A percentile compares a stretch with the other conserved stretches of the same genome.
Conservation (phyloP, 2,888 invertebrate species). For the Pediacus dermestoides region DNA sequence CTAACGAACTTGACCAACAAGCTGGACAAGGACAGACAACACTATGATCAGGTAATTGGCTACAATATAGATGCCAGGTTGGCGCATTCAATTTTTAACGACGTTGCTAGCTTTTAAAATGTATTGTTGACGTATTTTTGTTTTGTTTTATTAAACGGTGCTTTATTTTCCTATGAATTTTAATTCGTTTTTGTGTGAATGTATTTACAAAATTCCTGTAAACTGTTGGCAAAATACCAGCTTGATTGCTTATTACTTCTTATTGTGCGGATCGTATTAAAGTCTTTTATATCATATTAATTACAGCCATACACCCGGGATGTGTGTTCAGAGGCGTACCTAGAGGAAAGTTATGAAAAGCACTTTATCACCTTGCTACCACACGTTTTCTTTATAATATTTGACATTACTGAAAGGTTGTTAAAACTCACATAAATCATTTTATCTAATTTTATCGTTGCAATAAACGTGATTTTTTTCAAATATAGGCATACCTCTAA, state of each 20-base stretch:
- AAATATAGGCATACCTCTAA: too few relatives aligned
- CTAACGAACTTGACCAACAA: conserved; percentile 19
- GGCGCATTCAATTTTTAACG: conserved; percentile 27
- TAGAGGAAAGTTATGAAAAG: too few relatives aligned
- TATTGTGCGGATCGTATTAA: conserved; percentile 10
- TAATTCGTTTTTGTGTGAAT: conserved; percentile 5
- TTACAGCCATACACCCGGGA: conserved; percentile 9
- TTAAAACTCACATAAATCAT: too few relatives aligned
- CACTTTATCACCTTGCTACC: too few relatives aligned
- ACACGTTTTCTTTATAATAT: too few relatives aligned
- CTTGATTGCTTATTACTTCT: conserved; percentile 13
- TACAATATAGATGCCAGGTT: conserved; percentile 28
- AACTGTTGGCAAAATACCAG: conserved; percentile 12
- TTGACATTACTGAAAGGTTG: too few relatives aligned
- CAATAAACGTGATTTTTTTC: too few relatives aligned
- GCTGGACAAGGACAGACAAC: conserved; percentile 16
- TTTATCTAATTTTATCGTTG: too few relatives aligned
- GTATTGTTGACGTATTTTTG: conserved; percentile 6
- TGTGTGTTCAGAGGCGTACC: conserved; percentile 7
- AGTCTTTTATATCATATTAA: conserved; percentile 12
- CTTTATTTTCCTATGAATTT: conserved; percentile 6
- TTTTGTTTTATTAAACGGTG: conserved; percentile 7
- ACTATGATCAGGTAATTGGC: conserved; percentile 29
- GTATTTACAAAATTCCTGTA: conserved; percentile 13
- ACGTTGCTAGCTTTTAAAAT: conserved; percentile 13